Conservation (phyloP, 1,140 invertebrate genomes). For the Drosophila bocki region DNA sequence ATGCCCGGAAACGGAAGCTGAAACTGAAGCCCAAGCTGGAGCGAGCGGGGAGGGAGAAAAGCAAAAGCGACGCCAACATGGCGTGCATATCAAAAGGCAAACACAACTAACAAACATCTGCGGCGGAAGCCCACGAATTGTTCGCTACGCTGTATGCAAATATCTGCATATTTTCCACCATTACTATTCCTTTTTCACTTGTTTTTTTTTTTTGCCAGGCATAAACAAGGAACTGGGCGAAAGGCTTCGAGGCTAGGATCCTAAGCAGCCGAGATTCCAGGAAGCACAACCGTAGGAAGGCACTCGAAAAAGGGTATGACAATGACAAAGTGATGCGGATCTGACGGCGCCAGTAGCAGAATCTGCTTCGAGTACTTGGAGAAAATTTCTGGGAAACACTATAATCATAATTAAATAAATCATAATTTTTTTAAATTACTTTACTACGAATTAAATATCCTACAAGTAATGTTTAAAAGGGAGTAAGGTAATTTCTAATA, state of each 20-base stretch:
- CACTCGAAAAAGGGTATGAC: conserved; percentile 74
- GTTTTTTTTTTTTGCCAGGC: conserved; percentile 12
- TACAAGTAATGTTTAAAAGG: too few species aligned
- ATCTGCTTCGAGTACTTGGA: not conserved
- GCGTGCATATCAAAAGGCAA: conserved; percentile 65
- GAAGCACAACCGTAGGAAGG: conserved; percentile 38
- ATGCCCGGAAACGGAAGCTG: conserved; percentile 63
- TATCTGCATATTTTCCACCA: conserved; percentile 39
- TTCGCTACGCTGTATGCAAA: conserved; percentile 61
- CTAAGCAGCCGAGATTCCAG: conserved; percentile 56
- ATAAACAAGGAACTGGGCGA: conserved; percentile 41
- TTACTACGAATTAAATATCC: too few species aligned
- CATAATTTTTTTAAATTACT: too few species aligned
- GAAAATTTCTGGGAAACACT: not conserved
- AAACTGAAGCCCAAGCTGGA: conserved; percentile 23
- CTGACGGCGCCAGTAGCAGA: conserved; percentile 66
- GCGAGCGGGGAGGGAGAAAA: too few species aligned
- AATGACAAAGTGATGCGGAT: conserved; percentile 78
- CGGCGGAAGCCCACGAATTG: conserved; percentile 49
- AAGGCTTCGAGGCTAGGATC: conserved; percentile 22
- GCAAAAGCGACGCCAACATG: conserved; percentile 51
- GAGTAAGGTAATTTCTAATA: not conserved
- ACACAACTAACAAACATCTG: conserved; percentile 66
- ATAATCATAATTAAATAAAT: not conserved
- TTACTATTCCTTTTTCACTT: conserved; percentile 10